Evolutionary conservation across 2,113 vertebrate genomes (phyloP), one percentile per base, ranked within the genome.

Genomic region (Andinoacara biseriatus): DNA sequence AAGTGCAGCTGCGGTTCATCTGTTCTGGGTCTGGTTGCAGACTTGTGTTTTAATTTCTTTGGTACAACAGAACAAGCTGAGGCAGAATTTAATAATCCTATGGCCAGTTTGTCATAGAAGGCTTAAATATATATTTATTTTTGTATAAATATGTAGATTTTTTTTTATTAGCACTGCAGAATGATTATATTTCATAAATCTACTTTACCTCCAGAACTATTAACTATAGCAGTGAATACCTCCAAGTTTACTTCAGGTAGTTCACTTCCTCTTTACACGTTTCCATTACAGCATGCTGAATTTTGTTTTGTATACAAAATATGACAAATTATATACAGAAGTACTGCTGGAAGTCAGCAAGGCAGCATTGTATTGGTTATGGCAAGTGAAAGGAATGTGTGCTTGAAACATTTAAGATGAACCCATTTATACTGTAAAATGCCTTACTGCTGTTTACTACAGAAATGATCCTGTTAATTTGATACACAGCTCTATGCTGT

Each of bases 41-140:
- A 5, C n/a, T 31, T 7, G 2, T n/a, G 24, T 43, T 43, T 74
- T 46, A 20, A 18, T 61, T 49, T 58, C 31, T 20, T 29, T 22
- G 22, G 18, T 2, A 6, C 65, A 52, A 11, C 43, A 52, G 17
- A 29, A 72, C 17, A 31, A 33, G 24, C 46, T 31, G 20, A 58
- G 11, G 22, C n/a, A 5, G 5, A 40, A 77, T 57, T 49, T 2
- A 31, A 58, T 35, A 54, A 33, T 24, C 38, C 1, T 22, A 17
- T 18, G 54, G 72, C 80, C 26, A 56, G 75, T 78, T 59, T 84
- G 33, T 82, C 57, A 7, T 3, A 22, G 17, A 20, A 40, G 43
- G 10, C 29, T 11, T 83, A 33, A 62, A 75, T 31, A 20, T 85
- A 76, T 85, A 84, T 84, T 82, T 83, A 5, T 86, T 79, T 81